Evolutionary conservation across 2,113 vertebrate species (phyloP), one percentile per base, ranked within the genome.

Genomic region (Solenodon paradoxus): DNA sequence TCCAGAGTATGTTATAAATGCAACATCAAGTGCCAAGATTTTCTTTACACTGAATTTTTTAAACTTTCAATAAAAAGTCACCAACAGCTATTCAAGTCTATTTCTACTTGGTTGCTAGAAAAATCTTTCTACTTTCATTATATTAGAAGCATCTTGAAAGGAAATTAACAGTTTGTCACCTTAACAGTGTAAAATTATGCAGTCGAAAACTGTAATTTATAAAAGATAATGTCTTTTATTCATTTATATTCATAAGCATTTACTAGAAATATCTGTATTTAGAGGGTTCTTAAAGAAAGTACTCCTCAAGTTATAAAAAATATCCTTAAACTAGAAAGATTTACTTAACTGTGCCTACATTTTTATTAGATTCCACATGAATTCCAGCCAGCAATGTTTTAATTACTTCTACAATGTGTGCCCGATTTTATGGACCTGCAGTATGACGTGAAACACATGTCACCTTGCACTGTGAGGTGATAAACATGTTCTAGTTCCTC

Each of bases 41-140:
- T 88, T 63, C 96, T 96, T 95, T 49, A 96, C 96, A 72, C 92
- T 95, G 96, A 90, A 97, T 97, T 96, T 95, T 95, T 97, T 96
- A 97, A 97, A 97, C 95, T 97, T 97, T 97, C 5, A 40, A 96
- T 91, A 92, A 97, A 97, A 98, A 96, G 95, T 97, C 95, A 97
- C 94, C 77, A 75, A 86, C 59, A 95, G 95, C 92, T 90, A 95
- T 88, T 96, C 90, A 66, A 96, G 57, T 92, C 35, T 86, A 94
- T 96, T 96, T 97, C 96, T 83, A 92, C 63, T 85, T 82, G 45
- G 96, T 82, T 92, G 90, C 49, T 96, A 93, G 90, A 91, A 88
- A 97, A 86, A 92, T 68, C 55, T 57, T 92, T 78, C 78, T 83
- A 42, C 74, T 95, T 96, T 96, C 88, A 95, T 96, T 97, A 92